Evolutionary conservation across 2,113 vertebrate genomes (phyloP).

Genomic region (Psilopogon haemacephalus): DNA sequence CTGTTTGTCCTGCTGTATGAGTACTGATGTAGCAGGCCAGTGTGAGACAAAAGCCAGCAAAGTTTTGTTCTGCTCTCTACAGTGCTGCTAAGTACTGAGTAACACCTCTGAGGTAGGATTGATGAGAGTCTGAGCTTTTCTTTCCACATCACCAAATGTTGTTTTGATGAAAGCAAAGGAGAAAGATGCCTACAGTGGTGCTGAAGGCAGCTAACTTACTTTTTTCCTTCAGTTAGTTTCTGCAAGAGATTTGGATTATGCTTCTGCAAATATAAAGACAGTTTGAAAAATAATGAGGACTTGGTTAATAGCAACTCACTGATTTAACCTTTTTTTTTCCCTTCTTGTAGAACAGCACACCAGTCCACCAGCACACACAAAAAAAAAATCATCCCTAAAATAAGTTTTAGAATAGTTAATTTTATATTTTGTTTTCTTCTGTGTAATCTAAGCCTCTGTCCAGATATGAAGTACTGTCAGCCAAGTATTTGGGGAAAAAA

Average conservation of each 20-base stretch:
- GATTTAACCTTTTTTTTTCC: not conserved
- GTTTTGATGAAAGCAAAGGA: not conserved
- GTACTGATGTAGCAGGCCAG: not conserved
- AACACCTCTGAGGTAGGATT: not conserved
- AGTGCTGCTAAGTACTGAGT: not conserved
- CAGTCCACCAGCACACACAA: not conserved
- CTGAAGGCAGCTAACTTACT: not conserved
- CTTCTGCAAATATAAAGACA: not conserved
- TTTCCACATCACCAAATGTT: not conserved
- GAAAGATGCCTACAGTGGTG: not conserved
- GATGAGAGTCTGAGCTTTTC: not conserved
- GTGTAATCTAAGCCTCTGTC: not conserved
- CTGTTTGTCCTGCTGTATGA: not conserved
- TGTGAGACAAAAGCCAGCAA: not conserved
- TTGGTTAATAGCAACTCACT: not conserved
- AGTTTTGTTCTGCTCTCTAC: not conserved
- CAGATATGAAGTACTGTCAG: not conserved
- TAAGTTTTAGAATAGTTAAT: not conserved
- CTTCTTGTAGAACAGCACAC: not conserved
- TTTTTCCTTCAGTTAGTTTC: not conserved
- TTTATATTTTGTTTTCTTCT: not conserved
- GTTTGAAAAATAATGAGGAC: not conserved
- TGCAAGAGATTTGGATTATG: not conserved
- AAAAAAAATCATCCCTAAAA: not conserved
- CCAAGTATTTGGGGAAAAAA: not conserved